These are phyloP conservation scores for Rhorus exstirpatorius DNA, from an alignment of 2,888 invertebrate species.

Conservation along the genomic window DNA sequence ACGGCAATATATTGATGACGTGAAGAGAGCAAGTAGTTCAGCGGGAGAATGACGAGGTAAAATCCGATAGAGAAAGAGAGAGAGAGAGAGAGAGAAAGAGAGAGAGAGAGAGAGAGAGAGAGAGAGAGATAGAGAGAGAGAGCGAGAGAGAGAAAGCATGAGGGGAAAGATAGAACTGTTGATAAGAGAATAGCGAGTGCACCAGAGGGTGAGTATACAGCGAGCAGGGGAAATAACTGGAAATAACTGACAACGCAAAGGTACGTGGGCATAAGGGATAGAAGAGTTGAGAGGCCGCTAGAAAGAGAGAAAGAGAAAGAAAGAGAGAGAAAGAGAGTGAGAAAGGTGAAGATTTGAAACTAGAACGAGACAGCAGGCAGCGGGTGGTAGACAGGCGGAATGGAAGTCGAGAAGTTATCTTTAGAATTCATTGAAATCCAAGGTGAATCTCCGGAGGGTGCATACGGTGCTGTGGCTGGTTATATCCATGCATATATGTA, in stretches of 20 bases:
- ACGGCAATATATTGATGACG: constrained; percentile 14
- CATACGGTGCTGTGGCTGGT: constrained; percentile 41
- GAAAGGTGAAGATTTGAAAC: constrained; percentile 59
- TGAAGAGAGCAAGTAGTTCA: constrained; percentile 13
- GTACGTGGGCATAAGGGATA: constrained; percentile 16
- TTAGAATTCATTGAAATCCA: constrained; percentile 82
- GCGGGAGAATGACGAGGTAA: constrained; percentile 42
- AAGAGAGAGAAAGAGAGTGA: constrained; percentile 40
- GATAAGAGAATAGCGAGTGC: constrained; percentile 53
- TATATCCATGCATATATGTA: constrained; percentile 14
- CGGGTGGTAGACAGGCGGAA: constrained; percentile 62
- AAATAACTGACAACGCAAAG: constrained; percentile 51
- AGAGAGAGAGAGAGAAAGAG: constrained; percentile 53
- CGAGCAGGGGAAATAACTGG: constrained; percentile 39
- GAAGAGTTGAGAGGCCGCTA: constrained; percentile 10
- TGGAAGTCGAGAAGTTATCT: constrained; percentile 78
- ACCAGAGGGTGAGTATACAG: constrained; percentile 43
- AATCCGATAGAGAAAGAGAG: constrained; percentile 17
- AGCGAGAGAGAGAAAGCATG: constrained; percentile 35
- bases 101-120: constrained; percentile 25
- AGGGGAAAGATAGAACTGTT: constrained; percentile 40
- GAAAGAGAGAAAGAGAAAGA: constrained; percentile 15
- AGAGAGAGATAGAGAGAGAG: constrained; percentile 48
- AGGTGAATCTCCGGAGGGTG: constrained; percentile 72
- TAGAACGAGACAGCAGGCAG: constrained; percentile 56